A percentile compares a stretch with the other conserved stretches of the same genome.
Evolutionary conservation across 2,888 invertebrate species (phyloP).

Genomic region (Oligia fasciuncula): DNA sequence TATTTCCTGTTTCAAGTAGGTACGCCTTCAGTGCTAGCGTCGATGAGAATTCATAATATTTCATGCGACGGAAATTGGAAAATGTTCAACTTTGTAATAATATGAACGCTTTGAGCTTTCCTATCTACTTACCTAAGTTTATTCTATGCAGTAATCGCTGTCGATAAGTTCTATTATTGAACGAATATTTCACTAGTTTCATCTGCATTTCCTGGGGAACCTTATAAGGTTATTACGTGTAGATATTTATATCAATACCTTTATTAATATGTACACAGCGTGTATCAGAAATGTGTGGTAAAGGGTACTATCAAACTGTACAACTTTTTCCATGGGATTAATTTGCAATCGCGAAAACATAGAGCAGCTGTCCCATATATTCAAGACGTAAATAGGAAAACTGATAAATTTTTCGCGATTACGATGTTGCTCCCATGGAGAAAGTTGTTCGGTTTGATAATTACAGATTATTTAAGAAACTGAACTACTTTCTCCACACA

Average conservation of each 20-base stretch:
- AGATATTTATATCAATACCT: neutral
- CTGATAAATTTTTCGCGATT: neutral
- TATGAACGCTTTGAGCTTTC: conserved; percentile 40
- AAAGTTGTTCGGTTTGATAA: neutral
- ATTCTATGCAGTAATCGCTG: conserved; percentile 20
- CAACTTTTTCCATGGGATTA: neutral
- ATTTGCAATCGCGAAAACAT: neutral
- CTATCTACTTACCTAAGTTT: conserved; percentile 22
- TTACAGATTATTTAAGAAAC: neutral
- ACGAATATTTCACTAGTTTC: conserved; percentile 6
- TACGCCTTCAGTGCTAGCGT: conserved; percentile 50
- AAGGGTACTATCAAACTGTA: neutral
- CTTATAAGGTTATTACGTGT: neutral
- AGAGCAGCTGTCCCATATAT: neutral
- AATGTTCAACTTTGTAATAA: conserved; percentile 58
- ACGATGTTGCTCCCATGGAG: neutral
- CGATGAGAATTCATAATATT: conserved; percentile 63
- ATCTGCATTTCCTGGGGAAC: neutral
- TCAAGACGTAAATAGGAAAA: neutral
- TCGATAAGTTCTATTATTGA: conserved; percentile 24
- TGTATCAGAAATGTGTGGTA: neutral
- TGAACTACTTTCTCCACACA: too few relatives aligned
- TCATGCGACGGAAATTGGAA: conserved; percentile 65
- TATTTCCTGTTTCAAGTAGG: conserved; percentile 59
- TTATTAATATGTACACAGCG: neutral